Evolutionary conservation across 1,140 invertebrate genomes (phyloP).

Genomic region (Zelostemma sp.): DNA sequence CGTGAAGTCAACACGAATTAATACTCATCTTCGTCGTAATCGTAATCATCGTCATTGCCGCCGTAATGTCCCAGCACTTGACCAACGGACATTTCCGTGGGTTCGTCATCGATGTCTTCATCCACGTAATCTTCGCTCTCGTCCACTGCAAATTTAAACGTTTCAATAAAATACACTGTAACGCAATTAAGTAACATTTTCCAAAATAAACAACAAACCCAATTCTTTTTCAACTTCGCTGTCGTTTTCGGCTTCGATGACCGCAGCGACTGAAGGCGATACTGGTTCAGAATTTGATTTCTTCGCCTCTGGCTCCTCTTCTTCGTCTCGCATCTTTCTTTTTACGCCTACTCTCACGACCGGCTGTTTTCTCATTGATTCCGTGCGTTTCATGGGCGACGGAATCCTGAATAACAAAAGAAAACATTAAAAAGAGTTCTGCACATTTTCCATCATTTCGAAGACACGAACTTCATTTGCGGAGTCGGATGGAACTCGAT

Average conservation of each 20-base stretch:
- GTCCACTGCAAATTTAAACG: constrained; percentile 38
- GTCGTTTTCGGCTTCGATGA: background rate
- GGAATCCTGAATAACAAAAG: constrained; percentile 18
- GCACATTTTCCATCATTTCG: background rate
- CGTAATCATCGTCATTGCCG: constrained; percentile 60
- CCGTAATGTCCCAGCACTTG: constrained; percentile 67
- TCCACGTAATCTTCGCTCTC: constrained; percentile 67
- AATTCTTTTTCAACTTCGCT: background rate
- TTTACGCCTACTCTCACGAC: constrained; percentile 2
- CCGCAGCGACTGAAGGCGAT: background rate
- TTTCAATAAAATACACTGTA: constrained; percentile 4
- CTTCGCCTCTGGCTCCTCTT: constrained; percentile 12
- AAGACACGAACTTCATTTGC: constrained; percentile 41
- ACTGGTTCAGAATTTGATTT: constrained; percentile 17
- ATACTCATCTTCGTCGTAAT: constrained; percentile 62
- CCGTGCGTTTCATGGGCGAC: background rate
- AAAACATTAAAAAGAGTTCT: constrained; percentile 4
- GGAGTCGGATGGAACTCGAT: constrained; percentile 13
- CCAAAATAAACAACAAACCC: constrained; percentile 12
- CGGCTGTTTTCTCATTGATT: constrained; percentile 1
- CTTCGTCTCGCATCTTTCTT: constrained; percentile 31
- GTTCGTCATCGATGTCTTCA: constrained; percentile 63
- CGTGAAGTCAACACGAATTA: too few species aligned
- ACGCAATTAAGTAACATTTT: constrained; percentile 4
- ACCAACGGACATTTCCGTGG: constrained; percentile 67